Evolutionary conservation across 2,888 invertebrate species (phyloP).

Genomic region (Troides aeacus): DNA sequence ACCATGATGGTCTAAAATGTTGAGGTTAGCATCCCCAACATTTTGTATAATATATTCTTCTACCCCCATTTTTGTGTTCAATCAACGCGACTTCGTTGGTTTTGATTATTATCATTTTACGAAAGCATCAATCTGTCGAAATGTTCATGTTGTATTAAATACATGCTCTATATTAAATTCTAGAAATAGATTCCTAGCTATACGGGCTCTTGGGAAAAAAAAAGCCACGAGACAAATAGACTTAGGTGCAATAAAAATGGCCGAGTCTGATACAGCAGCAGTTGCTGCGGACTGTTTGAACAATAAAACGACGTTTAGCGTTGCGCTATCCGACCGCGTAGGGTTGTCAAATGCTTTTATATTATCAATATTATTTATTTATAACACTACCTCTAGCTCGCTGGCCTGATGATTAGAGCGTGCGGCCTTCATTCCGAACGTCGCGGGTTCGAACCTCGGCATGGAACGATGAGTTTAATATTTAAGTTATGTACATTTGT

Average conservation of each 20-base stretch:
- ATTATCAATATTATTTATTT: no score
- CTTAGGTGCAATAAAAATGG: slow-evolving; percentile 18
- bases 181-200: neutral
- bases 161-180: neutral
- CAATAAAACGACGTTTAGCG: slow-evolving; percentile 20
- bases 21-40: no score
- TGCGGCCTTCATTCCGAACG: no score
- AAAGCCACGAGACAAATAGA: slow-evolving; percentile 14
- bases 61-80: no score
- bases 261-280: slow-evolving; percentile 12
- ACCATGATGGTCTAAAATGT: no score
- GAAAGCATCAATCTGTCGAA: neutral
- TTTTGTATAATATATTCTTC: no score
- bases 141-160: neutral
- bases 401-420: no score
- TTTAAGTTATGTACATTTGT: no score
- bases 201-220: neutral
- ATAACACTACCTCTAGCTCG: no score
- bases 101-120: neutral
- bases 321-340: slow-evolving; percentile 2
- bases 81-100: no score
- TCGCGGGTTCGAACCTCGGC: no score
- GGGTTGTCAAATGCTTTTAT: neutral
- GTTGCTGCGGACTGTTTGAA: slow-evolving; percentile 13
- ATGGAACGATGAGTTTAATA: no score